Base-by-base conservation (phyloP, 2,113 vertebrate species). In the Strix aluco region DNA sequence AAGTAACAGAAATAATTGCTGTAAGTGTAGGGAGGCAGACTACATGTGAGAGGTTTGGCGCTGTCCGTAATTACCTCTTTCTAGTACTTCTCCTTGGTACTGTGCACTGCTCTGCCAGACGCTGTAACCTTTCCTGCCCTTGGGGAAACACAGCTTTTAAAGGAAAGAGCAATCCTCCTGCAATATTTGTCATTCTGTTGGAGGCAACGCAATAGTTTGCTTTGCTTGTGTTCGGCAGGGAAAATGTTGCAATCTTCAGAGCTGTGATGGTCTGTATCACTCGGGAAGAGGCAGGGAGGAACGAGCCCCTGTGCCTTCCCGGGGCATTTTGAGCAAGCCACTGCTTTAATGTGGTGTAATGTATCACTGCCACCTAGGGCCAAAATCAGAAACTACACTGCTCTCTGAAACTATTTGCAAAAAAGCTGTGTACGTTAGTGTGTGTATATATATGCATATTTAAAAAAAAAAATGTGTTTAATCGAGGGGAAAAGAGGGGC, bases 291-390 rank as follows among this genome's bases (percentile, higher is more conserved):
- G 21, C 1, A 8, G 44, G 27, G n/a, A 49, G 61, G 51, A 69
- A 65, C 2, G 19, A 70, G 42, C 67, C 26, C 25, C 18, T 30
- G 11, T 44, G 32, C 75, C 49, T 77, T 83, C 27, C 26, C 8
- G 4, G 12, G 36, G 19, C 6, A 0, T 52, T 16, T 72, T n/a
- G 23, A 32, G 34, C 25, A 47, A 79, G 13, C 4, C 8, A 1
- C 42, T 47, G 62, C 58, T 82, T 63, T 49, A 19, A 14, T 46
- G 70, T 92, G 93, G 44, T 62, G 54, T 80, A 44, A 86, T 77
- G 84, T 96, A 13, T 78, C 92, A 67, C 92, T 97, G 97, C 97
- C 96, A 97, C 91, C 97, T 97, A 98, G 97, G 91, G 98, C 81
- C 52, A 36, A 34, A 61, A 72, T 17, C 49, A 29, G 85, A 78